Evolutionary conservation across 2,888 invertebrate species (phyloP).

Genomic region (Ophioninae sp.): DNA sequence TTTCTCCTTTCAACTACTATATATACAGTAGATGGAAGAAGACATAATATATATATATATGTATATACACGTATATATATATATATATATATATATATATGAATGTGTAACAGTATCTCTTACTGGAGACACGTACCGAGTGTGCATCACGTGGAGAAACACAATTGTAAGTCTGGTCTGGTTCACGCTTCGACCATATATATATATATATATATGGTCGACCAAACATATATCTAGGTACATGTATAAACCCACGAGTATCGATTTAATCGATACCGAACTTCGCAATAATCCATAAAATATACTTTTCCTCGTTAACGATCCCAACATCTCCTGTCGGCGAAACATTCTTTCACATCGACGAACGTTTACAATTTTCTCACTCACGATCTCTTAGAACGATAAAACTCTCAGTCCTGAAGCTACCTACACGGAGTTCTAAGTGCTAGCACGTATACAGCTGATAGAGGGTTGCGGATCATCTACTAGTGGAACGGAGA

Average conservation of each 20-base stretch:
- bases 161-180: slow-evolving; percentile 55
- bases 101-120: slow-evolving; percentile 19
- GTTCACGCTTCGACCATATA: slow-evolving; percentile 43
- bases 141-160: slow-evolving; percentile 58
- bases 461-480: too few species aligned
- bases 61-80: neutral
- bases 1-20: slow-evolving; percentile 40
- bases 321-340: slow-evolving; percentile 29
- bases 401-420: slow-evolving; percentile 31
- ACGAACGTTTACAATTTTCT: slow-evolving; percentile 55
- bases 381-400: slow-evolving; percentile 40
- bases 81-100: neutral
- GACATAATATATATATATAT: neutral
- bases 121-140: slow-evolving; percentile 52
- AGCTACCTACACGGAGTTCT: slow-evolving; percentile 8
- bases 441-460: neutral
- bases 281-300: slow-evolving; percentile 60
- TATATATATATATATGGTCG: slow-evolving; percentile 8
- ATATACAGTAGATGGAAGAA: neutral
- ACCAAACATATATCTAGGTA: too few species aligned
- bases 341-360: slow-evolving; percentile 48
- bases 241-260: neutral
- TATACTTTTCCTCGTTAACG: slow-evolving; percentile 60
- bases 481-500: too few species aligned
- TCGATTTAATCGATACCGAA: slow-evolving; percentile 60